Percentiles rank a stretch among this genome's conserved stretches.
Conservation (phyloP, 2,888 invertebrate species). For the Pandemis corylana region DNA sequence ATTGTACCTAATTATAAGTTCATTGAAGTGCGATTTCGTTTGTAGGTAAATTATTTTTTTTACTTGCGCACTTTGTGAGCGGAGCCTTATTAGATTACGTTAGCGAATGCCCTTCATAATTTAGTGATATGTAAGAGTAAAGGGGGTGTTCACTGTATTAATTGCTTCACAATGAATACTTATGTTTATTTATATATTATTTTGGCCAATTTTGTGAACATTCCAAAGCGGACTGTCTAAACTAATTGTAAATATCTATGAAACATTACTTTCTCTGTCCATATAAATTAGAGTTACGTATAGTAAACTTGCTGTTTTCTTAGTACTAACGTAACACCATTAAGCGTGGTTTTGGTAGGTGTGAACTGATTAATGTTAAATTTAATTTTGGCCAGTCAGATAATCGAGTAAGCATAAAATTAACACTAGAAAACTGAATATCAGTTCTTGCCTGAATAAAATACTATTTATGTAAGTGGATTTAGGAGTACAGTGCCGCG, state of each 20-base stretch:
- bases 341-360: constrained; percentile 36
- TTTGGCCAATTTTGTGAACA: constrained; percentile 35
- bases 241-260: constrained; percentile 37
- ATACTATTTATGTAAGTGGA: background rate
- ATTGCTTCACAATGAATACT: constrained; percentile 1
- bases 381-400: constrained; percentile 28
- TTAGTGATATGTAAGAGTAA: constrained; percentile 32
- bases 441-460: constrained; percentile 10
- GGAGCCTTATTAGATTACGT: constrained; percentile 34
- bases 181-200: background rate
- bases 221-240: constrained; percentile 36
- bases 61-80: constrained; percentile 37
- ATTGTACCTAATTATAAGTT: constrained; percentile 19
- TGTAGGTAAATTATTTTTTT: constrained; percentile 30
- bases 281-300: constrained; percentile 31
- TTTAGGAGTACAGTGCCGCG: background rate
- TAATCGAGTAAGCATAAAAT: background rate
- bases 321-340: constrained; percentile 28
- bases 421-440: background rate
- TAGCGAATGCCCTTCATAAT: constrained; percentile 34
- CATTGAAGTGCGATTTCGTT: constrained; percentile 30
- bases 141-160: constrained; percentile 36
- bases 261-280: constrained; percentile 32
- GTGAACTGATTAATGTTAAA: constrained; percentile 40
- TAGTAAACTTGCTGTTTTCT: constrained; percentile 27